These are phyloP conservation scores for Galemys pyrenaicus DNA, from an alignment of 2,113 vertebrate genomes.

Conservation along the genomic window DNA sequence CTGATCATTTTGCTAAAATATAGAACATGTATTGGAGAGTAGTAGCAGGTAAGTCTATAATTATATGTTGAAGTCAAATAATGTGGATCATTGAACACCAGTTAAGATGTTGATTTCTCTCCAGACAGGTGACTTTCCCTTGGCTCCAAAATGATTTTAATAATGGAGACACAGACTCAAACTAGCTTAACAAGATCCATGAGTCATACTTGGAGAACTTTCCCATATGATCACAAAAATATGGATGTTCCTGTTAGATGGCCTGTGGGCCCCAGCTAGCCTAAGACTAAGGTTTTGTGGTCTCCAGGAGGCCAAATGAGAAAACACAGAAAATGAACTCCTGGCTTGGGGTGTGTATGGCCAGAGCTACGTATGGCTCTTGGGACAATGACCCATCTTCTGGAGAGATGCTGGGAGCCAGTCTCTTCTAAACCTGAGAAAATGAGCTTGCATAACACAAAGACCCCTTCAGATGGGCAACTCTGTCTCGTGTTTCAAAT, in stretches of 20 bases:
- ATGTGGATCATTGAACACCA: background rate
- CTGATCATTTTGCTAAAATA: constrained; percentile 10
- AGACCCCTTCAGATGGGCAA: background rate
- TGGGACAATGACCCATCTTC: background rate
- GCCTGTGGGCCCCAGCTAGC: background rate
- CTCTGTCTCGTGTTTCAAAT: background rate
- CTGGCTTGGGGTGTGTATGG: background rate
- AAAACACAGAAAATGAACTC: background rate
- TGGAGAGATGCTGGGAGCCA: background rate
- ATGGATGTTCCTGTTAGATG: background rate
- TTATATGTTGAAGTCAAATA: background rate
- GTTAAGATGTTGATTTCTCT: background rate
- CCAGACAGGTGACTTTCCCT: background rate
- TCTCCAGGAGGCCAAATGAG: background rate
- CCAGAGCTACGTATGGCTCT: background rate
- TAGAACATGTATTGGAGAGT: background rate
- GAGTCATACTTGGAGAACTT: background rate
- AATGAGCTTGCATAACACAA: background rate
- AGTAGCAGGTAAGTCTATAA: background rate
- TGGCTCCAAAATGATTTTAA: background rate
- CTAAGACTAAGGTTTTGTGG: background rate
- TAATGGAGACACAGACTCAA: background rate
- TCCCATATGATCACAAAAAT: background rate
- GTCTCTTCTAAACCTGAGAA: background rate
- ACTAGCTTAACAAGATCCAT: background rate